phyloP scores from a whole-genome alignment of 2,888 invertebrate genomes.

The Tridacna gigas region DNA sequence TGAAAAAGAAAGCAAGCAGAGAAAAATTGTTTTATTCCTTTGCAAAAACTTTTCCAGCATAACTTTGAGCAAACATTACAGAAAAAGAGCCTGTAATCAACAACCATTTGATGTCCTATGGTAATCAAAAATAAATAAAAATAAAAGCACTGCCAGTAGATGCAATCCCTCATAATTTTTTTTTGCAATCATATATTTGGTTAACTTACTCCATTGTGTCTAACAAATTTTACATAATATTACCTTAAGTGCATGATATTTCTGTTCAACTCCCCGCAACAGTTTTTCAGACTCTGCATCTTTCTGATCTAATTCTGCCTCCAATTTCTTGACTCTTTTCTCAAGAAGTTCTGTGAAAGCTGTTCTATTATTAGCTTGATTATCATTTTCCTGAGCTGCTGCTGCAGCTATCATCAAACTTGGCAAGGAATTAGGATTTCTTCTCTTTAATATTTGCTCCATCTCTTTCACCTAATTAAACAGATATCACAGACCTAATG shows the following conservation, averaged over 20 bases:
- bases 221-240: background rate
- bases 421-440: slow-evolving; percentile 83
- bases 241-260: slow-evolving; percentile 83
- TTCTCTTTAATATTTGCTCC: slow-evolving; percentile 81
- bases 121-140: too few species aligned
- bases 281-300: slow-evolving; percentile 79
- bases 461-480: slow-evolving; percentile 81
- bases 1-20: too few species aligned
- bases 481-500: too few species aligned
- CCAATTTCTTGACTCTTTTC: slow-evolving; percentile 78
- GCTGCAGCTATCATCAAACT: slow-evolving; percentile 83
- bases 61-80: too few species aligned
- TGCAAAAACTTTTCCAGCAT: too few species aligned
- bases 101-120: too few species aligned
- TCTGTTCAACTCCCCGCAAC: slow-evolving; percentile 82
- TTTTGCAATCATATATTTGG: too few species aligned
- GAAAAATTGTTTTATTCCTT: too few species aligned
- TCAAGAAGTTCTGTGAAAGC: slow-evolving; percentile 78
- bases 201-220: too few species aligned
- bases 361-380: slow-evolving; percentile 63
- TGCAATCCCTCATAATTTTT: too few species aligned
- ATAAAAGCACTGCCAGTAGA: too few species aligned
- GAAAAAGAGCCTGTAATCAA: too few species aligned
- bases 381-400: slow-evolving; percentile 66
- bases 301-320: slow-evolving; percentile 79